phyloP scores from a whole-genome alignment of 2,888 invertebrate genomes.

The Phytoseiulus persimilis region DNA sequence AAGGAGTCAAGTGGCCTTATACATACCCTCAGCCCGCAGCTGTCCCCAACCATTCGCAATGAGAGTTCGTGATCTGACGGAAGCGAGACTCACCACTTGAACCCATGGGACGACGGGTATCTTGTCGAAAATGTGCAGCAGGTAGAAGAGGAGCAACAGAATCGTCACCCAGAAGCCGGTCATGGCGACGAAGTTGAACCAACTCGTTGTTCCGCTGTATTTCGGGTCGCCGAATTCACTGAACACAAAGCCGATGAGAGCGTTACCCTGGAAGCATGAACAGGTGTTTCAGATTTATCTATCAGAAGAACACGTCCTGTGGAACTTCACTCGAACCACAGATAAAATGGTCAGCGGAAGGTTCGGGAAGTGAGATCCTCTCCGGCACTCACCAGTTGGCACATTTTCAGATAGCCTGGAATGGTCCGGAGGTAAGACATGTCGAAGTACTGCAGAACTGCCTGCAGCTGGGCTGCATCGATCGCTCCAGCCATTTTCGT shows the following conservation, averaged over 20 bases:
- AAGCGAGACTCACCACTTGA: slow-evolving; percentile 58
- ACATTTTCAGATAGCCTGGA: slow-evolving; percentile 67
- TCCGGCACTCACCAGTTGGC: slow-evolving; percentile 62
- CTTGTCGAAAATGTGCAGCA: slow-evolving; percentile 77
- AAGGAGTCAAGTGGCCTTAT: too few relatives aligned
- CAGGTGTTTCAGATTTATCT: too few relatives aligned
- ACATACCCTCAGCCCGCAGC: too few relatives aligned
- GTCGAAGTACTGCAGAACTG: slow-evolving; percentile 56
- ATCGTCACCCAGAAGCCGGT: slow-evolving; percentile 76
- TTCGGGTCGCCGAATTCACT: slow-evolving; percentile 60
- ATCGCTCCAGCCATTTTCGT: slow-evolving; percentile 11
- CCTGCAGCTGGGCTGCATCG: not conserved
- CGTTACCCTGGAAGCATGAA: slow-evolving; percentile 47
- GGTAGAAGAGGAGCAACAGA: slow-evolving; percentile 66
- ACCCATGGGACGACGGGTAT: slow-evolving; percentile 77
- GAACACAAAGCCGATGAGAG: slow-evolving; percentile 67
- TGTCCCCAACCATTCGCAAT: too few relatives aligned
- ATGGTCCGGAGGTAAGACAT: slow-evolving; percentile 61
- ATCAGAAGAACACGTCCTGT: too few relatives aligned
- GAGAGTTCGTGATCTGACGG: too few relatives aligned
- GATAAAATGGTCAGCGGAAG: not conserved
- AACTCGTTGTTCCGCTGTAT: slow-evolving; percentile 59
- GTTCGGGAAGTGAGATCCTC: not conserved
- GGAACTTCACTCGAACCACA: too few relatives aligned
- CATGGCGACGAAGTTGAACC: slow-evolving; percentile 71